These are phyloP conservation scores for Falco biarmicus DNA, from an alignment of 2,797 vertebrate species.

Conservation along the genomic window DNA sequence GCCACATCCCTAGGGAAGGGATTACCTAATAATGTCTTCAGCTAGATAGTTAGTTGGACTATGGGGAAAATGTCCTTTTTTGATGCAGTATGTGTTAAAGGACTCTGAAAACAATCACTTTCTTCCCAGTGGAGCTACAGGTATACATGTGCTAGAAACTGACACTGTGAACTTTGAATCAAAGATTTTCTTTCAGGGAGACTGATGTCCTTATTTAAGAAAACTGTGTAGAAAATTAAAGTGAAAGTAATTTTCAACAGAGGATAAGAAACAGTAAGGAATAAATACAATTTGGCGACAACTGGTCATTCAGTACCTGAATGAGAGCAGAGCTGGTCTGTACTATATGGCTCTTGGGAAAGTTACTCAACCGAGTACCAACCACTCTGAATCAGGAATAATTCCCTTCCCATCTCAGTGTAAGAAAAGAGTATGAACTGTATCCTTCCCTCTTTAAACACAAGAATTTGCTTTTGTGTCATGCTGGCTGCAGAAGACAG, in stretches of 20 bases:
- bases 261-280: neutral
- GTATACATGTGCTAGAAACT: neutral
- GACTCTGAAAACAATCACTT: neutral
- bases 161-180: neutral
- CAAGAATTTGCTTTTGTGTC: neutral
- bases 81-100: neutral
- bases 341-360: neutral
- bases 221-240: constrained; percentile 37
- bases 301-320: neutral
- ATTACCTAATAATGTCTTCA: neutral
- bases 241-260: neutral
- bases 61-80: neutral
- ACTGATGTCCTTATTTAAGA: neutral
- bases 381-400: neutral
- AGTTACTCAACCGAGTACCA: neutral
- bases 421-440: neutral
- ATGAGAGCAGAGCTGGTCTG: neutral
- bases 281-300: constrained; percentile 2
- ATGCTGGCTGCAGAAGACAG: neutral
- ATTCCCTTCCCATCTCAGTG: neutral
- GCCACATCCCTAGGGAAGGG: neutral
- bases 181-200: constrained; percentile 40
- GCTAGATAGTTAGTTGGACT: neutral
- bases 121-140: neutral
- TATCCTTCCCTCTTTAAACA: neutral